phyloP scores from a whole-genome alignment of 2,113 vertebrate genomes.

The Zeus faber region DNA sequence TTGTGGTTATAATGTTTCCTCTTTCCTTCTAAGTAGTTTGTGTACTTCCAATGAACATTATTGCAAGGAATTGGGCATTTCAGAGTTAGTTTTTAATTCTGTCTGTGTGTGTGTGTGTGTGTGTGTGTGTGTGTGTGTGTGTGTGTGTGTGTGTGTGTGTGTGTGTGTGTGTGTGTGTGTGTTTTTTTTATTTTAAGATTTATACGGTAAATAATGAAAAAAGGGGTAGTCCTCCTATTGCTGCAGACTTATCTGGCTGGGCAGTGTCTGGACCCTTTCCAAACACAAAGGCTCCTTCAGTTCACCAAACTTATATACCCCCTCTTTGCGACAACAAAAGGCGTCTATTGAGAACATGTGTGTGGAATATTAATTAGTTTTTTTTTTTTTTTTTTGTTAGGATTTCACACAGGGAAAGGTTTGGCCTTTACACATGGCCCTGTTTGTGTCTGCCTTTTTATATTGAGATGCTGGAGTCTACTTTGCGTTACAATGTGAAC shows the following conservation, averaged over 20 bases:
- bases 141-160: too few species aligned
- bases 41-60: too few species aligned
- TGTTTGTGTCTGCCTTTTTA: conserved; percentile 56
- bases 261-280: conserved; percentile 54
- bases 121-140: too few species aligned
- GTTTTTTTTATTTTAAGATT: neutral
- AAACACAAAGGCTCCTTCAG: conserved; percentile 73
- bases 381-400: conserved; percentile 66
- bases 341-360: conserved; percentile 70
- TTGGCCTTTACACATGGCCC: conserved; percentile 50
- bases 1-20: too few species aligned
- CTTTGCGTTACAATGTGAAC: conserved; percentile 52
- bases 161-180: neutral
- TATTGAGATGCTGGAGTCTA: conserved; percentile 43
- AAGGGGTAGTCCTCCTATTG: too few species aligned
- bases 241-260: neutral
- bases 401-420: conserved; percentile 60
- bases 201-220: too few species aligned
- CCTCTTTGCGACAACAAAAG: conserved; percentile 70
- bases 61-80: too few species aligned
- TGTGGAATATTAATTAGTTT: conserved; percentile 79
- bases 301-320: conserved; percentile 62
- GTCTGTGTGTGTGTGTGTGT: too few species aligned
- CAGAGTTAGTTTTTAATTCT: too few species aligned
- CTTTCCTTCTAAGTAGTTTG: too few species aligned